Evolutionary conservation across 1,140 invertebrate species (phyloP), one percentile per base, ranked within the genome.

Genomic region (Eciton burchellii): DNA sequence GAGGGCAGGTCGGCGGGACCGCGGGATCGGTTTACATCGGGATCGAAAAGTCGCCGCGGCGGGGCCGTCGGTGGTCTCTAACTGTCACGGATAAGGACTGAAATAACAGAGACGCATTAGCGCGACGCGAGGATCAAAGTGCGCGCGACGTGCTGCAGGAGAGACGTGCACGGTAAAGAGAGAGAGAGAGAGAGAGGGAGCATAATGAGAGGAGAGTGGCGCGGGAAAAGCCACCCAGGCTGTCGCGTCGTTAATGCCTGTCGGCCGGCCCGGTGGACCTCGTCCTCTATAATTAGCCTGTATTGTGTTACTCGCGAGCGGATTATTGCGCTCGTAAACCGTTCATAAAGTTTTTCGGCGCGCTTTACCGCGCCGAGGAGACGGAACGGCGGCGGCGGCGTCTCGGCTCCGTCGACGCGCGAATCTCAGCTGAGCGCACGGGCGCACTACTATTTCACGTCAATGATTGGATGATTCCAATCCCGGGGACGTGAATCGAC

Each of bases 41-140:
- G 87, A 87, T 89, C 73, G 85, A 84, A 86, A 89, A 87, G 84
- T 89, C 83, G 54, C 52, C 66, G 57, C 49, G 35, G 35, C 57
- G 43, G 56, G 73, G 66, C 45, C 62, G 82, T 59, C 74, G 62
- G 79, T 68, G 43, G 49, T 88, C 87, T 89, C 87, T 89, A 86
- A 52, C 88, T 89, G 87, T 88, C 87, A 88, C 79, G 86, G 88
- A 90, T 87, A 90, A 92, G 90, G 89, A 91, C 91, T 92, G 89
- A 91, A 93, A 93, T 92, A 93, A 92, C 91, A 92, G 89, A 90
- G 91, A 92, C 89, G 91, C 91, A 93, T 93, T 93, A 93, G 92
- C 90, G 88, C 90, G 88, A 87, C 84, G 87, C 89, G 88, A 89
- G 87, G 90, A 93, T 92, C 90, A 92, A 93, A 93, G 90, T 90